Conservation (phyloP, 2,797 vertebrate species). For the Catamblyrhynchus diadema region DNA sequence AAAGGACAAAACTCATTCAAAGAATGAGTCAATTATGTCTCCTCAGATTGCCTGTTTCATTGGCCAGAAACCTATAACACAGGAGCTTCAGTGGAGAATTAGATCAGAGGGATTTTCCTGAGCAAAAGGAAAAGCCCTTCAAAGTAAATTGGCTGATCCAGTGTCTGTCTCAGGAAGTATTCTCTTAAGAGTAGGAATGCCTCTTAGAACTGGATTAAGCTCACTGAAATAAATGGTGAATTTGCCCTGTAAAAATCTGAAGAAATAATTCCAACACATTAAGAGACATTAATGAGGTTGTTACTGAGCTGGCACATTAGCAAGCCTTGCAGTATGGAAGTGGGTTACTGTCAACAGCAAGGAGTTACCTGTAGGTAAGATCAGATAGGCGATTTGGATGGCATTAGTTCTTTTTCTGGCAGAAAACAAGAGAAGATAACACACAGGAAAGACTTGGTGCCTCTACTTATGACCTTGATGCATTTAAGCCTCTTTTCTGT, state of each 20-base stretch:
- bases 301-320: background rate
- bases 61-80: background rate
- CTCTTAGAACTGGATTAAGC: background rate
- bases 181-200: background rate
- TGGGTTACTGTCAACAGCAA: background rate
- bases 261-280: background rate
- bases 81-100: background rate
- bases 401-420: background rate
- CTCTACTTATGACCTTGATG: background rate
- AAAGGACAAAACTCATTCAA: background rate
- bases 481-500: constrained; percentile 1
- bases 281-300: background rate
- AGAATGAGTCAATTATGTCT: constrained; percentile 1
- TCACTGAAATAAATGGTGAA: background rate
- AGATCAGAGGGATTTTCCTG: background rate
- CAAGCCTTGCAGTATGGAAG: background rate
- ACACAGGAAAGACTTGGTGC: background rate
- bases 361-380: background rate
- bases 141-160: background rate
- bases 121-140: background rate
- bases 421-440: background rate
- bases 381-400: background rate
- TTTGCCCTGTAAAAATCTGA: background rate
- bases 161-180: background rate
- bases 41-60: background rate